Percentiles rank a stretch among this genome's conserved stretches.
Conservation (phyloP, 2,888 invertebrate species). For the Cheilosia vernalis region DNA sequence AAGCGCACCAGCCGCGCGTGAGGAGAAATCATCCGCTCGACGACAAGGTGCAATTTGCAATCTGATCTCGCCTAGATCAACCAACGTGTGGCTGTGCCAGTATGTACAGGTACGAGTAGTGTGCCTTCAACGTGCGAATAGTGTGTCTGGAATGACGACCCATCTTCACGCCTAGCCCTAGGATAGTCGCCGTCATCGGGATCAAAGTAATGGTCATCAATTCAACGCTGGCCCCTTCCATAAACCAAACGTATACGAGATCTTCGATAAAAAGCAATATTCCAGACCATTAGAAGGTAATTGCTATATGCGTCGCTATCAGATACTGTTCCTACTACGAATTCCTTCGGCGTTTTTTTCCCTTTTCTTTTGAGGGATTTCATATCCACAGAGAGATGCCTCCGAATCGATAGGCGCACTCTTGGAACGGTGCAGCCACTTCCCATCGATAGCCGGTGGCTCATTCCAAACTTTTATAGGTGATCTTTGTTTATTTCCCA, state of each 20-base stretch:
- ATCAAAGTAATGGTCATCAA: slow-evolving; percentile 70
- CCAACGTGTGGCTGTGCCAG: slow-evolving; percentile 45
- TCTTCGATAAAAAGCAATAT: slow-evolving; percentile 72
- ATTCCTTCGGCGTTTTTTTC: slow-evolving; percentile 18
- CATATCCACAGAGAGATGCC: slow-evolving; percentile 41
- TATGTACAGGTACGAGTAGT: slow-evolving; percentile 17
- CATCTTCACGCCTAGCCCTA: slow-evolving; percentile 73
- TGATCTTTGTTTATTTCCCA: slow-evolving; percentile 41
- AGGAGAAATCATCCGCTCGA: slow-evolving; percentile 58
- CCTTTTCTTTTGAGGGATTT: slow-evolving; percentile 21
- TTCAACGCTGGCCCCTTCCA: slow-evolving; percentile 57
- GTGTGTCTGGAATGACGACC: slow-evolving; percentile 63
- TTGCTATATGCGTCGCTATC: slow-evolving; percentile 64
- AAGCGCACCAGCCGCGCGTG: slow-evolving; percentile 1
- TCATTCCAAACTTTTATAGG: slow-evolving; percentile 27
- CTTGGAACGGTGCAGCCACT: slow-evolving; percentile 14
- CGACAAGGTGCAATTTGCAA: slow-evolving; percentile 75
- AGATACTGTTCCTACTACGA: slow-evolving; percentile 32
- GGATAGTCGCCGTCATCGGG: slow-evolving; percentile 72
- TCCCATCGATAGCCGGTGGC: slow-evolving; percentile 23
- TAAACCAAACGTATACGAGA: slow-evolving; percentile 57
- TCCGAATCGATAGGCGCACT: slow-evolving; percentile 48
- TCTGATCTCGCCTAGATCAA: slow-evolving; percentile 67
- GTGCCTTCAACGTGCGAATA: slow-evolving; percentile 59
- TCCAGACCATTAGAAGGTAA: slow-evolving; percentile 73